Evolutionary conservation across 1,140 invertebrate genomes (phyloP), one percentile per base, ranked within the genome.

Genomic region (Drosophila kanapiae): DNA sequence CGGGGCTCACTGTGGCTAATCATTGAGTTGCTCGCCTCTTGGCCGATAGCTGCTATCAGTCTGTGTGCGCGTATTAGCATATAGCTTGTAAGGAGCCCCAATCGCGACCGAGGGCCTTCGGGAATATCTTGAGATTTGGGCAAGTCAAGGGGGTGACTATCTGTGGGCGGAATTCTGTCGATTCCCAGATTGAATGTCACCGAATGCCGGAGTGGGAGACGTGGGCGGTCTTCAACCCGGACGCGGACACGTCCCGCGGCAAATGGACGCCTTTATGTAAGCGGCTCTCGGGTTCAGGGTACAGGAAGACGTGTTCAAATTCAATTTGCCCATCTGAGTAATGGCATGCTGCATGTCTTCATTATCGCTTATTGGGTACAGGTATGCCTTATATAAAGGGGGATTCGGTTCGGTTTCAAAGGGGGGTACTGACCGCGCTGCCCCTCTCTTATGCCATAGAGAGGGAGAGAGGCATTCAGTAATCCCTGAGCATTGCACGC

Each of bases 281-380:
- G 53, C 67, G 68, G n/a, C n/a, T 40, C 53, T 40, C 53, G 53
- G 38, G 62, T 38, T 43, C 62, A 68, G 60, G 62, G 82, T 61
- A 87, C 83, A 88, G 83, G 83, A 87, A 88, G 83, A 87, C 83
- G 83, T 87, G 83, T 87, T 77, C 69, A 87, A 88, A 88, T 77
- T 84, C 76, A 70, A 33, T 80, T 83, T 84, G 56, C 33, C 45
- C 56, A 31, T 23, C 37, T 23, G 38, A 8, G 47, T 56, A 75
- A 43, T 68, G 72, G 74, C 60, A 76, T 76, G 74, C 74, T 76
- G 74, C 45, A 65, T 65, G 72, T 31, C 69, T 64, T 56, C 48
- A 40, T 75, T 75, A 75, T 75, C 70, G 58, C 14, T 54, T 6
- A 57, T 27, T 48, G 43, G 40, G 18, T 33, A 59, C 42, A 71